Evolutionary conservation across 2,888 invertebrate species (phyloP).

Genomic region (Phlogophora meticulosa): DNA sequence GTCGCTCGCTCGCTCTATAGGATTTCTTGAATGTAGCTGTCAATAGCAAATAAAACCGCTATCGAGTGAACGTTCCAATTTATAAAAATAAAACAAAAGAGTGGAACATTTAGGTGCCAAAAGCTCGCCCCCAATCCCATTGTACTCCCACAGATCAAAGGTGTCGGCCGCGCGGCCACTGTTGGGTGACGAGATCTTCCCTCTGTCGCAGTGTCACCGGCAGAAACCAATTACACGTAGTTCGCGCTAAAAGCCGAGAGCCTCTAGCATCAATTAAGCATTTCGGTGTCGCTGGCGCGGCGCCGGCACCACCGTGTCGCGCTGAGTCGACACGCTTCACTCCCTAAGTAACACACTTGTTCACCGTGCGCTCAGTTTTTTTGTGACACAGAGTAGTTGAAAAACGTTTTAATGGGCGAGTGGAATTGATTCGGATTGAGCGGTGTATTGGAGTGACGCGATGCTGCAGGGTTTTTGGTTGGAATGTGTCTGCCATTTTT

Average conservation of each 20-base stretch:
- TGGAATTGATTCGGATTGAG: conserved; percentile 43
- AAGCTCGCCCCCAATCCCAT: conserved; percentile 1
- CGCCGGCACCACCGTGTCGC: conserved; percentile 57
- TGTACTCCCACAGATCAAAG: conserved; percentile 23
- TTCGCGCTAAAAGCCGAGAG: conserved; percentile 61
- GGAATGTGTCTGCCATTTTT: conserved; percentile 22
- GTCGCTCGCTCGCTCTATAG: too few species aligned
- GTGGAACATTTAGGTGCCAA: neutral
- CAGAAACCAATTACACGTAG: conserved; percentile 66
- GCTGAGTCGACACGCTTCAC: conserved; percentile 45
- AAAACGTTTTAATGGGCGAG: conserved; percentile 48
- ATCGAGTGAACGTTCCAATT: neutral
- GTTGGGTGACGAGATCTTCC: conserved; percentile 42
- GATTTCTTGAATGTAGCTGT: too few species aligned
- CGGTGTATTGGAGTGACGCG: conserved; percentile 22
- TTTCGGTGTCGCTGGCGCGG: conserved; percentile 52
- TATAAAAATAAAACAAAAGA: neutral
- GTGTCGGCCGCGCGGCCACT: conserved; percentile 17
- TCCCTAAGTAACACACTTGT: conserved; percentile 57
- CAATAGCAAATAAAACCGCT: neutral
- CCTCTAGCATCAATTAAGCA: conserved; percentile 63
- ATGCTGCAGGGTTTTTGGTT: conserved; percentile 21
- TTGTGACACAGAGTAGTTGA: conserved; percentile 44
- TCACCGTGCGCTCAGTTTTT: conserved; percentile 47
- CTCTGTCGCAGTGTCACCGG: conserved; percentile 50